Percentiles rank a stretch among this genome's conserved stretches.
Evolutionary conservation across 2,888 invertebrate genomes (phyloP).

Genomic region (Mimas tiliae): DNA sequence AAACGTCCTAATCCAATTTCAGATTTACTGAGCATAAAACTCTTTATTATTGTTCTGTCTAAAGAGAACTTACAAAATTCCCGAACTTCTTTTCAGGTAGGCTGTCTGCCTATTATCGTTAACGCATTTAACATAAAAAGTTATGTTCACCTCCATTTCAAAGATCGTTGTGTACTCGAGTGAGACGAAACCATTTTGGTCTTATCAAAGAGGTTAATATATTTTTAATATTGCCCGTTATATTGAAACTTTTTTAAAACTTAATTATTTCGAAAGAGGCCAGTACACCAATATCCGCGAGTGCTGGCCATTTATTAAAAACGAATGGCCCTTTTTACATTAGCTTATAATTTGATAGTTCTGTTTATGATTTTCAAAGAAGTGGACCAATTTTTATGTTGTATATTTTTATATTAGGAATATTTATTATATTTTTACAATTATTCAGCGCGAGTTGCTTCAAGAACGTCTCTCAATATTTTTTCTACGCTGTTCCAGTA

Average conservation of each 20-base stretch:
- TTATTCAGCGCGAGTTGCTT: too few species aligned
- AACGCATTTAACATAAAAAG: slow-evolving; percentile 20
- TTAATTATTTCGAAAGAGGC: slow-evolving; percentile 8
- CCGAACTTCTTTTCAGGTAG: slow-evolving; percentile 20
- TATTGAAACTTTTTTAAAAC: slow-evolving; percentile 16
- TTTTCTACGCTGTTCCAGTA: too few species aligned
- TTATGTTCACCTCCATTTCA: slow-evolving; percentile 10
- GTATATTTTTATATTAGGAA: too few species aligned
- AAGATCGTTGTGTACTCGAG: slow-evolving; percentile 1
- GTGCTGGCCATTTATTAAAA: neutral
- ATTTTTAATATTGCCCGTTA: slow-evolving; percentile 7
- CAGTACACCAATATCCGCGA: neutral
- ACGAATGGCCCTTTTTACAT: neutral
- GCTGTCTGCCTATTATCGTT: neutral
- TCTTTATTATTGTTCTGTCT: neutral
- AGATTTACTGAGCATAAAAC: slow-evolving; percentile 12
- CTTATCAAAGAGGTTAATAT: slow-evolving; percentile 21
- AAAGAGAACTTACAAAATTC: neutral
- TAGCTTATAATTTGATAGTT: neutral
- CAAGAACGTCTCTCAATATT: too few species aligned
- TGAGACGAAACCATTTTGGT: slow-evolving; percentile 6
- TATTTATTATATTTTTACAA: too few species aligned
- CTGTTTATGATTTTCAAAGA: too few species aligned
- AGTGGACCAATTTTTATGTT: too few species aligned
- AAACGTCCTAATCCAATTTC: slow-evolving; percentile 10